These are phyloP conservation scores for Neoarius graeffei DNA, from an alignment of 2,113 vertebrate genomes.

Conservation along the genomic window DNA sequence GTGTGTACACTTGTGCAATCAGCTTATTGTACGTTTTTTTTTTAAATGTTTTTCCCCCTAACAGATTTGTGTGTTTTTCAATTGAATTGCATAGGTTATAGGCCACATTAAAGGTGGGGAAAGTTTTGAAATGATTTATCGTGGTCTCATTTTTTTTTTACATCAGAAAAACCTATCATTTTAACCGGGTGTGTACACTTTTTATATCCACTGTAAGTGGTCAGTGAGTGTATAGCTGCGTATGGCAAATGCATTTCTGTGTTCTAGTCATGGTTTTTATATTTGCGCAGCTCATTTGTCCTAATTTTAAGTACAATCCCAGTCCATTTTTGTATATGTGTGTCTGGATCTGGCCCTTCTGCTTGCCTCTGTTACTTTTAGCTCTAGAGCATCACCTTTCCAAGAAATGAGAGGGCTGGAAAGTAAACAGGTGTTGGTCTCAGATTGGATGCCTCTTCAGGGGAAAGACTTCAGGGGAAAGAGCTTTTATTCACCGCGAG, in stretches of 20 bases:
- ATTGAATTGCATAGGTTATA: too few species aligned
- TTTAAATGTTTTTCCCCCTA: too few species aligned
- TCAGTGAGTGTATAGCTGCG: neutral
- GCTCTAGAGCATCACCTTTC: conserved; percentile 51
- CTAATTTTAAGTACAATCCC: conserved; percentile 15
- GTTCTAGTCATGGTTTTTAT: neutral
- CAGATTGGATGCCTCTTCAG: conserved; percentile 44
- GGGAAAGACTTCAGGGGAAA: conserved; percentile 22
- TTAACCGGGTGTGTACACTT: too few species aligned
- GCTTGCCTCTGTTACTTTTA: conserved; percentile 43
- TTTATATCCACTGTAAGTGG: too few species aligned
- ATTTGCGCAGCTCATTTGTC: neutral
- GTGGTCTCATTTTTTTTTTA: too few species aligned
- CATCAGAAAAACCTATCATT: too few species aligned
- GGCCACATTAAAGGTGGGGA: too few species aligned
- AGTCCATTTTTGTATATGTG: neutral
- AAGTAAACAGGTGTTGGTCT: conserved; percentile 48
- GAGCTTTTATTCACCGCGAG: conserved; percentile 35
- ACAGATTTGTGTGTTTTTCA: too few species aligned
- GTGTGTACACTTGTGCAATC: too few species aligned
- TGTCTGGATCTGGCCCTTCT: conserved; percentile 38
- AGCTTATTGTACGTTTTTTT: too few species aligned
- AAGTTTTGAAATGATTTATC: too few species aligned
- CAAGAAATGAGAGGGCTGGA: conserved; percentile 21
- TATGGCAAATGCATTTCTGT: neutral